A percentile compares a stretch with the other conserved stretches of the same genome.
Conservation (phyloP, 2,797 vertebrate species). For the Prunella strophiata region DNA sequence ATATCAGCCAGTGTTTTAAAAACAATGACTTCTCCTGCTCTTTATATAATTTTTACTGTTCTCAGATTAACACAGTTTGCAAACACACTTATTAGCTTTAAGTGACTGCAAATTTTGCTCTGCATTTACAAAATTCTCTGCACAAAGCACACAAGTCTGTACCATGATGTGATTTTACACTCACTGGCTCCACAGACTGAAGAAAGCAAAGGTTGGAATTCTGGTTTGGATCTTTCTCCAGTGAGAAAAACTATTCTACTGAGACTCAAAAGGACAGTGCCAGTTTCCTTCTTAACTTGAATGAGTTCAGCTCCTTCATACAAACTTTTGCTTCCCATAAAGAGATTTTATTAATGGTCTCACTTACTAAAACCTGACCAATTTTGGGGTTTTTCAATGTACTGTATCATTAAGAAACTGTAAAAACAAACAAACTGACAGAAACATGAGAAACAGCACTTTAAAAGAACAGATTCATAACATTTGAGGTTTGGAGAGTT, state of each 20-base stretch:
- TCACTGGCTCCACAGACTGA: not conserved
- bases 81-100: not conserved
- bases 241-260: not conserved
- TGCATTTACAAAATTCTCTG: not conserved
- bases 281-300: not conserved
- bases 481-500: not conserved
- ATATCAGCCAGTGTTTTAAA: not conserved
- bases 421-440: slow-evolving; percentile 51
- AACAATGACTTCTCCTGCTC: not conserved
- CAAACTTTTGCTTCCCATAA: not conserved
- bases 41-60: not conserved
- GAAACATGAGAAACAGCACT: not conserved
- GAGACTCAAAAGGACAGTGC: not conserved
- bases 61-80: not conserved
- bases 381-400: not conserved
- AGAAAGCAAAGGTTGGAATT: not conserved
- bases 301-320: not conserved
- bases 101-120: not conserved
- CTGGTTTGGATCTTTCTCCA: not conserved
- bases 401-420: not conserved
- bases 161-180: not conserved
- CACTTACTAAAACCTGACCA: not conserved
- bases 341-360: not conserved
- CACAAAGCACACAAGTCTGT: not conserved
- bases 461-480: slow-evolving; percentile 18